Evolutionary conservation across 2,888 invertebrate genomes (phyloP).

Genomic region (Nephrocerus scutellatus): DNA sequence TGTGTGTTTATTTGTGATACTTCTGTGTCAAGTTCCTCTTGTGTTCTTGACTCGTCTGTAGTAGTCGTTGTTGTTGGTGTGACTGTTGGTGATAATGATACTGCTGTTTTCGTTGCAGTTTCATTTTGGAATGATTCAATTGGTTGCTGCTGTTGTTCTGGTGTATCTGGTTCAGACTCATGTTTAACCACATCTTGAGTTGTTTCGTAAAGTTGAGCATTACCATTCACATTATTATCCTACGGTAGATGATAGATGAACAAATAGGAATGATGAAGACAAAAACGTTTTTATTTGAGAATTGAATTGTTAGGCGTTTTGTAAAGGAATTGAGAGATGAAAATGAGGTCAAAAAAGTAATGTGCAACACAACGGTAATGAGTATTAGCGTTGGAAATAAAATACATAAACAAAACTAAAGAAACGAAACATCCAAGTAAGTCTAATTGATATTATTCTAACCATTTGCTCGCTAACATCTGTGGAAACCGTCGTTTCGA

Average conservation of each 20-base stretch:
- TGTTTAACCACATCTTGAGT: conserved; percentile 14
- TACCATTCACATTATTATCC: conserved; percentile 32
- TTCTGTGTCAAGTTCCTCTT: conserved; percentile 47
- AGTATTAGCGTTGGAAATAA: not conserved
- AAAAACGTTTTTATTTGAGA: too few relatives aligned
- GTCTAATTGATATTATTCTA: conserved; percentile 8
- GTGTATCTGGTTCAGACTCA: conserved; percentile 17
- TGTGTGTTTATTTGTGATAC: conserved; percentile 49
- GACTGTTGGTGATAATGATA: conserved; percentile 11
- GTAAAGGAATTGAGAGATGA: conserved; percentile 9
- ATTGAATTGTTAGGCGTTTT: too few relatives aligned
- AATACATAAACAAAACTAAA: conserved; percentile 1
- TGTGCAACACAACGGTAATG: conserved; percentile 4
- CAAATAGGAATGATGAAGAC: too few relatives aligned
- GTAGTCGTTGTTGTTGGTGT: conserved; percentile 18
- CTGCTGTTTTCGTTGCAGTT: conserved; percentile 13
- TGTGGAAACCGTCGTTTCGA: conserved; percentile 17
- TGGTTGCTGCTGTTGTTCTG: conserved; percentile 14
- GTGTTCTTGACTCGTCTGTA: conserved; percentile 40
- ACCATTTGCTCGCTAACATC: conserved; percentile 25
- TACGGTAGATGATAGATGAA: conserved; percentile 21
- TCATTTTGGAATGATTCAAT: conserved; percentile 22
- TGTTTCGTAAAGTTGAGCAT: conserved; percentile 24
- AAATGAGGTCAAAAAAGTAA: conserved; percentile 16
- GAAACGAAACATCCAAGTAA: conserved; percentile 1